These are phyloP conservation scores for Danaus melanippus DNA, from an alignment of 1,140 invertebrate species.

Conservation along the genomic window DNA sequence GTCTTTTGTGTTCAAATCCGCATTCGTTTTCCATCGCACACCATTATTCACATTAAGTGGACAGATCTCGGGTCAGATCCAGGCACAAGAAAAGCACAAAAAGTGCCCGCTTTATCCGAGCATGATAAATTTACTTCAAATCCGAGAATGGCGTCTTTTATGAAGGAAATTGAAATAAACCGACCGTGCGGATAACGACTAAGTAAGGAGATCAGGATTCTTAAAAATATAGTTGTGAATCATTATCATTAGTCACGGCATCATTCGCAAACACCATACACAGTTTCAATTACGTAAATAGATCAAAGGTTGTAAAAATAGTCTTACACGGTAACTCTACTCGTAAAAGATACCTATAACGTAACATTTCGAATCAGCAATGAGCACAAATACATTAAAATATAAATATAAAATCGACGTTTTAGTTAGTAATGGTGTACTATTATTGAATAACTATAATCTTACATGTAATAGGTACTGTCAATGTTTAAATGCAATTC, in stretches of 20 bases:
- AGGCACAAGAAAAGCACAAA: conserved; percentile 71
- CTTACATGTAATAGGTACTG: too few species aligned
- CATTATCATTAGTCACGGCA: conserved; percentile 63
- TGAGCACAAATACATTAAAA: too few species aligned
- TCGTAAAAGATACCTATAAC: too few species aligned
- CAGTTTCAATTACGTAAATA: too few species aligned
- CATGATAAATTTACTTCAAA: conserved; percentile 73
- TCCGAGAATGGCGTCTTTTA: conserved; percentile 72
- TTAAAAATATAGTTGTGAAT: conserved; percentile 68
- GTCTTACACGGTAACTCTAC: too few species aligned
- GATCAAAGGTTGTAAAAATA: too few species aligned
- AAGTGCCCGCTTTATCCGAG: conserved; percentile 71
- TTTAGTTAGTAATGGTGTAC: too few species aligned
- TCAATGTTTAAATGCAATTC: too few species aligned
- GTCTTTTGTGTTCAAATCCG: conserved; percentile 69
- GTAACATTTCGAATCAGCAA: too few species aligned
- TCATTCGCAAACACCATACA: conserved; percentile 4
- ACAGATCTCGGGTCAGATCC: conserved; percentile 72
- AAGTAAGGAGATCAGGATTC: conserved; percentile 69
- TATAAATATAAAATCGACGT: too few species aligned
- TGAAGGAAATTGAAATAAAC: conserved; percentile 73
- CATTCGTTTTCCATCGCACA: conserved; percentile 71
- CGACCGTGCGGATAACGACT: conserved; percentile 71
- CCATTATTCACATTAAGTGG: conserved; percentile 73
- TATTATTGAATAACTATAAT: too few species aligned